phyloP scores from a whole-genome alignment of 2,888 invertebrate species.

The Meiosimyza platycephala region DNA sequence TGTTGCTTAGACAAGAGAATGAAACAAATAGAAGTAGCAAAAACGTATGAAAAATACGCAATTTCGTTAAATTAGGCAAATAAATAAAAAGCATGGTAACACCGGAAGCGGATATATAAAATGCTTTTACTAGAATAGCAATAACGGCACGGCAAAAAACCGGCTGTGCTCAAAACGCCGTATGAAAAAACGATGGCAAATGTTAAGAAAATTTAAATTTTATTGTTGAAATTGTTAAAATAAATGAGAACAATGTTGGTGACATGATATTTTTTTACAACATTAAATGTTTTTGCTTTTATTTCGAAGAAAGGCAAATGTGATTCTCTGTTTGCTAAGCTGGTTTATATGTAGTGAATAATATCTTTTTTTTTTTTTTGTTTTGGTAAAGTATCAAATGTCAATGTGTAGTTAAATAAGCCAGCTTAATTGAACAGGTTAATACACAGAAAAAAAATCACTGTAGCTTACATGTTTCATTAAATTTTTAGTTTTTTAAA shows the following conservation, averaged over 20 bases:
- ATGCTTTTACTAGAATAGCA: background rate
- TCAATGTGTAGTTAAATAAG: no score
- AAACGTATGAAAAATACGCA: background rate
- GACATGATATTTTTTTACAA: background rate
- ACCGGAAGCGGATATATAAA: conserved; percentile 1
- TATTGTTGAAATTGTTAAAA: conserved; percentile 21
- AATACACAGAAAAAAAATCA: no score
- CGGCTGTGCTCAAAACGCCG: background rate
- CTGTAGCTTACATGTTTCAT: no score
- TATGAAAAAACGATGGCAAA: conserved; percentile 19
- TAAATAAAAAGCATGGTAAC: conserved; percentile 6
- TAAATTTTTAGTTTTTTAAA: no score
- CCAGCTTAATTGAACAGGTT: no score
- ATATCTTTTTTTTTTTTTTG: no score
- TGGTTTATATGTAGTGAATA: no score
- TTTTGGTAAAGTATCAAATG: no score
- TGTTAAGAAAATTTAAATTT: conserved; percentile 33
- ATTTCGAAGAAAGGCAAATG: no score
- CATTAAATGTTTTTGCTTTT: no score
- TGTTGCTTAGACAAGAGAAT: no score
- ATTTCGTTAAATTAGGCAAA: conserved; percentile 19
- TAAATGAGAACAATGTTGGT: conserved; percentile 16
- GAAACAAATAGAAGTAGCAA: background rate
- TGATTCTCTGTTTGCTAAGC: no score
- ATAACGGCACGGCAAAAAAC: background rate